A percentile compares a stretch with the other conserved stretches of the same genome.
phyloP scores from a whole-genome alignment of 2,113 vertebrate genomes.

The Halichoerus grypus region DNA sequence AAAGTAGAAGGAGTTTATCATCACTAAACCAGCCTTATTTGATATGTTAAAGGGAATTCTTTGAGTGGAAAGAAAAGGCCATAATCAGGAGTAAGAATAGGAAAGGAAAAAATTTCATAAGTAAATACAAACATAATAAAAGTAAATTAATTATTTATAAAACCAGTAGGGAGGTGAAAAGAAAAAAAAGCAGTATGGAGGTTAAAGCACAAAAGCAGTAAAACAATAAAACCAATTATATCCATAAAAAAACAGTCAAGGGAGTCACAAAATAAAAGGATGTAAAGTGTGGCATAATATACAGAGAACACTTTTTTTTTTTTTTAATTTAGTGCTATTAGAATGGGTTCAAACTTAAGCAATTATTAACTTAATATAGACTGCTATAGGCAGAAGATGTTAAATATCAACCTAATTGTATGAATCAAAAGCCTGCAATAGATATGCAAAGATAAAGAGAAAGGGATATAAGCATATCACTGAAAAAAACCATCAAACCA shows the following conservation, averaged over 20 bases:
- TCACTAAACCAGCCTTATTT: background rate
- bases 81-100: background rate
- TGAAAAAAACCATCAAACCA: background rate
- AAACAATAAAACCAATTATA: background rate
- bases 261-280: background rate
- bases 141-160: background rate
- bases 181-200: background rate
- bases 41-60: background rate
- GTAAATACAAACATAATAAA: background rate
- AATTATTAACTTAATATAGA: background rate
- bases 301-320: background rate
- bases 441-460: background rate
- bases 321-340: background rate
- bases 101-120: background rate
- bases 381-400: background rate
- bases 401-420: background rate
- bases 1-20: background rate
- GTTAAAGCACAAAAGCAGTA: background rate
- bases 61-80: background rate
- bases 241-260: background rate
- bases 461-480: background rate
- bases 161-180: background rate
- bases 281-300: background rate
- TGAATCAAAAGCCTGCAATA: background rate
- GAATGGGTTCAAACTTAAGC: background rate